Percentiles rank a stretch among this genome's conserved stretches.
Conservation (phyloP, 2,797 vertebrate species). For the Erpetoichthys calabaricus region DNA sequence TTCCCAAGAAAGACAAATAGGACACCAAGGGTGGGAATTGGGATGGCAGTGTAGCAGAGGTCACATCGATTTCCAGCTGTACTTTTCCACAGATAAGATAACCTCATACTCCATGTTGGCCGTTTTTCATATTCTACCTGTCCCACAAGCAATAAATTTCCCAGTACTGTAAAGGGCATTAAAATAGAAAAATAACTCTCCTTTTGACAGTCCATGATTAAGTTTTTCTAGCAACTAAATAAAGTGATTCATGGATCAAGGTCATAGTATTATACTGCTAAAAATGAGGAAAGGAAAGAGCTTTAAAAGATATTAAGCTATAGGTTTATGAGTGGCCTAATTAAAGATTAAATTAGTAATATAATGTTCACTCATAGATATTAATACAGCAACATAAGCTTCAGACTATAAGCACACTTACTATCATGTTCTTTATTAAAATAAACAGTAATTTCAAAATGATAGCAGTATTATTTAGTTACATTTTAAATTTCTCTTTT, state of each 20-base stretch:
- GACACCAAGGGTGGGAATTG: slow-evolving; percentile 61
- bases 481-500: no score
- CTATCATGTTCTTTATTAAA: no score
- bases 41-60: slow-evolving; percentile 67
- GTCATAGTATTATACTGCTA: slow-evolving; percentile 42
- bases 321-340: no score
- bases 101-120: slow-evolving; percentile 61
- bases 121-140: slow-evolving; percentile 74
- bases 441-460: no score
- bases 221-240: slow-evolving; percentile 64
- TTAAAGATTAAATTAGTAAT: no score
- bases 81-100: slow-evolving; percentile 64
- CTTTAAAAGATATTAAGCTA: no score
- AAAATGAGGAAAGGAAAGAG: neutral
- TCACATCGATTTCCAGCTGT: slow-evolving; percentile 73
- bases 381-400: no score
- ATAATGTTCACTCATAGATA: no score
- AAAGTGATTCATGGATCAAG: slow-evolving; percentile 57
- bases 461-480: no score
- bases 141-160: slow-evolving; percentile 62
- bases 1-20: slow-evolving; percentile 69
- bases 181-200: slow-evolving; percentile 57
- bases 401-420: no score
- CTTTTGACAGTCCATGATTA: slow-evolving; percentile 68
- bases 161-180: slow-evolving; percentile 48